Evolutionary conservation across 2,888 invertebrate genomes (phyloP).

Genomic region (Dicyrtoma fusca): DNA sequence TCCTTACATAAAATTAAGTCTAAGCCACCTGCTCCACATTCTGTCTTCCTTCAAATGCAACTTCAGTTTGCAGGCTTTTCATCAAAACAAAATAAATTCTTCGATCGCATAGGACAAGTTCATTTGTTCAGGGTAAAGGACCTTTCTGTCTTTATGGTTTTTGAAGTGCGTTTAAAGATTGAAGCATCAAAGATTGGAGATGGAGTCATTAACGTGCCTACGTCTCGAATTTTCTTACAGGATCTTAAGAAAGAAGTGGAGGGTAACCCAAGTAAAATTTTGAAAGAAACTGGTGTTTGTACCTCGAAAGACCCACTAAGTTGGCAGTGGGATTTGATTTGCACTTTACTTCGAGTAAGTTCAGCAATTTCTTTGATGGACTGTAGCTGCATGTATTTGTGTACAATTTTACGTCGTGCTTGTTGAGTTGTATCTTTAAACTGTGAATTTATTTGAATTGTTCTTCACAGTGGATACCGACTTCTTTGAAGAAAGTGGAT

Average conservation of each 20-base stretch:
- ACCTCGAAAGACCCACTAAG: conserved; percentile 76
- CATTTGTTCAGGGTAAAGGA: conserved; percentile 47
- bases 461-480: conserved; percentile 61
- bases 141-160: background rate
- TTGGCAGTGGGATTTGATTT: conserved; percentile 94
- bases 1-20: conserved; percentile 52
- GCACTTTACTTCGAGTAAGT: conserved; percentile 75
- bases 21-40: conserved; percentile 45
- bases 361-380: background rate
- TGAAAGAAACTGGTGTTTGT: conserved; percentile 81
- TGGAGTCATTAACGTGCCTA: background rate
- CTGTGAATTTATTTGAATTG: background rate
- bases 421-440: conserved; percentile 11
- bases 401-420: background rate
- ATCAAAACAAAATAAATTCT: conserved; percentile 43
- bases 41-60: conserved; percentile 53
- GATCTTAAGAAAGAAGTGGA: conserved; percentile 65
- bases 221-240: conserved; percentile 45
- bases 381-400: too few species aligned
- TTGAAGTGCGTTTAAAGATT: conserved; percentile 3
- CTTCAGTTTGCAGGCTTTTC: conserved; percentile 48
- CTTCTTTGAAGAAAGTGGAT: conserved; percentile 66
- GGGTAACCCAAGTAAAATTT: conserved; percentile 62
- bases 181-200: background rate
- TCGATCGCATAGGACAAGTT: conserved; percentile 52